Evolutionary conservation across 2,888 invertebrate genomes (phyloP), one percentile per base, ranked within the genome.

Genomic region (Cataglyphis livida): DNA sequence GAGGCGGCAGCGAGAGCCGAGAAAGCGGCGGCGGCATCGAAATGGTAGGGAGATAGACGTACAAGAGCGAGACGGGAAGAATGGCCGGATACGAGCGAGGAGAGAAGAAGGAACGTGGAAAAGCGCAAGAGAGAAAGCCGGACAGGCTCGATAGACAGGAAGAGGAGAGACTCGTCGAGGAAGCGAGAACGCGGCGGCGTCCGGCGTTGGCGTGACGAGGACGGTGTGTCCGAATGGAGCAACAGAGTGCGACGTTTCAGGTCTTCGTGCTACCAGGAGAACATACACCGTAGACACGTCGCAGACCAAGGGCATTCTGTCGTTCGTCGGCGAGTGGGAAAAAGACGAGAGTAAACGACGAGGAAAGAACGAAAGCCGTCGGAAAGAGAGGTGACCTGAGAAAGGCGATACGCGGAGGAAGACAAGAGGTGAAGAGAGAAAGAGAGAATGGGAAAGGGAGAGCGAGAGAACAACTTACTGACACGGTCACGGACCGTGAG

Each of bases 201-300:
- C 64, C 57, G 70, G 61, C 83, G 71, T 86, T 71, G 85, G 87
- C 85, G 90, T 83, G 87, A 91, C 87, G 90, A 93, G 88, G 90
- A 91, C 73, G 88, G 82, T 85, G 38, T 79, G 87, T 88, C 73
- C 83, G 87, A 88, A 87, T 88, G 90, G 94, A 93, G 94, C 92
- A 94, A 94, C 93, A 93, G 94, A 94, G 93, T 93, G 93, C 94
- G 93, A 93, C 92, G 92, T 92, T 92, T 89, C 91, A 91, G 92
- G 93, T 92, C 91, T 93, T 93, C 92, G 92, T 85, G 91, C 87
- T 90, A 94, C 91, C 94, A 94, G 94, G 94, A 91, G 93, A 94
- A 91, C 94, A 94, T 92, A 91, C 59, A 85, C 38, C 78, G 86
- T 70, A 89, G 84, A 86, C 87, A 86, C 85, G 84, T 87, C 59